phyloP scores from a whole-genome alignment of 2,888 invertebrate genomes.

The Rotaria sp. region DNA sequence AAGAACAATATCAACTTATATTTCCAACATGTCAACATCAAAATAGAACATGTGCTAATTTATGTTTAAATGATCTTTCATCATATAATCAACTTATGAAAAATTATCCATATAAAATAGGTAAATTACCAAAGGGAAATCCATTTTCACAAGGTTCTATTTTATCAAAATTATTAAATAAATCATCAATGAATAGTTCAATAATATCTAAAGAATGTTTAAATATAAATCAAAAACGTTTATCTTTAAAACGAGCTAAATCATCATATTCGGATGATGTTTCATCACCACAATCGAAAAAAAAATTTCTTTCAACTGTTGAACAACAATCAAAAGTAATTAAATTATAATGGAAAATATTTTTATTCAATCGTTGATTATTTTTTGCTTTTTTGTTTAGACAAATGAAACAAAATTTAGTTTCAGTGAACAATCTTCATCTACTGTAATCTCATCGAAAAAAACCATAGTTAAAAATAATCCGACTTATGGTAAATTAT shows the following conservation, averaged over 20 bases:
- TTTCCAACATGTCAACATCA: background rate
- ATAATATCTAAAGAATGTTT: background rate
- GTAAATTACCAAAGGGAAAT: background rate
- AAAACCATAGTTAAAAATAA: background rate
- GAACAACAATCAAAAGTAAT: background rate
- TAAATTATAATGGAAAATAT: background rate
- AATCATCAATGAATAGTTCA: background rate
- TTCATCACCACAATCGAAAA: background rate
- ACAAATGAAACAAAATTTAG: background rate
- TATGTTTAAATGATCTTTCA: background rate
- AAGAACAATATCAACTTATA: background rate
- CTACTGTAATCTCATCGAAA: background rate
- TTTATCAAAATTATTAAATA: background rate
- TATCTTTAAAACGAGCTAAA: background rate
- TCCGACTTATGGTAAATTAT: background rate
- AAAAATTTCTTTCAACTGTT: background rate
- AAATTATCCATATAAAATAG: background rate
- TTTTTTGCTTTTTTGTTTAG: background rate
- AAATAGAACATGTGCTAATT: constrained; percentile 21
- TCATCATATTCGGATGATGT: background rate
- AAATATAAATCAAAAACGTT: background rate
- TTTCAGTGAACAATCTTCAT: background rate
- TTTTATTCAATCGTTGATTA: too few relatives aligned
- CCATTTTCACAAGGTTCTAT: background rate
- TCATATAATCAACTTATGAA: background rate